These are phyloP conservation scores for Lepidocolaptes lacrymiger DNA, from an alignment of 2,797 vertebrate species.

Conservation along the genomic window DNA sequence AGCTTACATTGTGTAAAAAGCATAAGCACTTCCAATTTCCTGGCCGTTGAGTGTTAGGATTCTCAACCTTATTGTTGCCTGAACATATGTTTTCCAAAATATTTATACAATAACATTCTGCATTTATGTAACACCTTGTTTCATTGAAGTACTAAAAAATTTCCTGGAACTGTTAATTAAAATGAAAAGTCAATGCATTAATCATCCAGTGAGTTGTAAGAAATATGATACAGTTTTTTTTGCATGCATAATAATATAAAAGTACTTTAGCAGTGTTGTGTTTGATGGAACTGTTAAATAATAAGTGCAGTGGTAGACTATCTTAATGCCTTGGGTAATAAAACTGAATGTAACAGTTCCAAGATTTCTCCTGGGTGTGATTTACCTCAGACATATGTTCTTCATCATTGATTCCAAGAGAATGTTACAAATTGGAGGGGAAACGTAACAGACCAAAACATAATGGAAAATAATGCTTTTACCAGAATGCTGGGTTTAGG, in stretches of 20 bases:
- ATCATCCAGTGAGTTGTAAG: neutral
- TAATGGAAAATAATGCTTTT: slow-evolving; percentile 56
- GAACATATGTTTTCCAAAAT: slow-evolving; percentile 37
- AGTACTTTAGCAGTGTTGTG: slow-evolving; percentile 45
- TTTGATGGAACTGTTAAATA: slow-evolving; percentile 70
- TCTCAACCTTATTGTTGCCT: neutral
- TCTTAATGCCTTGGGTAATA: slow-evolving; percentile 69
- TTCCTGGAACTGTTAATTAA: neutral
- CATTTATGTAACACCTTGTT: neutral
- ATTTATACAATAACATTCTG: neutral
- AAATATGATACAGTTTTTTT: neutral
- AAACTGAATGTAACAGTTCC: slow-evolving; percentile 72
- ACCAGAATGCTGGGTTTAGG: neutral
- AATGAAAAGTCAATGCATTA: neutral
- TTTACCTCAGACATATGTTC: slow-evolving; percentile 73
- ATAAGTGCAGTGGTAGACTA: slow-evolving; percentile 48
- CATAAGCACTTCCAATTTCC: neutral
- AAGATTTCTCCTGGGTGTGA: slow-evolving; percentile 73
- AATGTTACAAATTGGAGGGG: slow-evolving; percentile 64
- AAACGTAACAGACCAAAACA: slow-evolving; percentile 53
- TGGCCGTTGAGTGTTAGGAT: neutral
- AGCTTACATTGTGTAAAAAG: slow-evolving; percentile 9
- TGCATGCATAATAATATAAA: slow-evolving; percentile 21
- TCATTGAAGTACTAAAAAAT: neutral
- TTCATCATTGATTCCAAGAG: slow-evolving; percentile 73